These are phyloP conservation scores for Hypsopygia costalis DNA, from an alignment of 2,888 invertebrate species.

Conservation along the genomic window DNA sequence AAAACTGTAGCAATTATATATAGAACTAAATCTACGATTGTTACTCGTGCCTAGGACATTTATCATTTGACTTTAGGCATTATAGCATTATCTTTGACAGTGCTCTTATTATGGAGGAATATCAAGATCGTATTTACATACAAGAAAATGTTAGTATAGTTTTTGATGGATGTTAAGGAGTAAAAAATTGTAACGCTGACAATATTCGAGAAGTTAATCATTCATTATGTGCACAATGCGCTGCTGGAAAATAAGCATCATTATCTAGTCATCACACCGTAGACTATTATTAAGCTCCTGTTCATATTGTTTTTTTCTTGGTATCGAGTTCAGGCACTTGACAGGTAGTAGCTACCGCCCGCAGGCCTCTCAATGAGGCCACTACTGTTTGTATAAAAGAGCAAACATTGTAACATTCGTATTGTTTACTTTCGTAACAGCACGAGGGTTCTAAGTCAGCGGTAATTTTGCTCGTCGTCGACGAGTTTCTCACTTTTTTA, in stretches of 20 bases:
- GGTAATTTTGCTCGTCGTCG: conserved; percentile 40
- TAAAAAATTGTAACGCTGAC: conserved; percentile 40
- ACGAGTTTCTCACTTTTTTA: not conserved
- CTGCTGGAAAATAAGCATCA: conserved; percentile 28
- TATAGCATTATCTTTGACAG: conserved; percentile 49
- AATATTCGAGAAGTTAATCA: conserved; percentile 39
- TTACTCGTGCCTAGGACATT: conserved; percentile 52
- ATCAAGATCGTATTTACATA: conserved; percentile 34
- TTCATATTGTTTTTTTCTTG: conserved; percentile 34
- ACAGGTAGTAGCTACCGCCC: conserved; percentile 32
- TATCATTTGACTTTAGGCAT: conserved; percentile 53
- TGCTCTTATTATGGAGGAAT: conserved; percentile 7
- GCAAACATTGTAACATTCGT: conserved; percentile 48
- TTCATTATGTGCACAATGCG: conserved; percentile 37
- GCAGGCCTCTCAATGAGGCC: conserved; percentile 56
- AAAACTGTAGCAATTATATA: conserved; percentile 57
- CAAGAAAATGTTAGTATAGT: conserved; percentile 33
- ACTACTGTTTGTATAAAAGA: conserved; percentile 48
- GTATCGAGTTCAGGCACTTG: conserved; percentile 20
- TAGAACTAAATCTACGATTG: conserved; percentile 48
- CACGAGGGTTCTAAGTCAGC: conserved; percentile 41
- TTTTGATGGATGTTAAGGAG: conserved; percentile 31
- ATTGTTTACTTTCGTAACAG: conserved; percentile 53
- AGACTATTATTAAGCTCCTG: conserved; percentile 35
- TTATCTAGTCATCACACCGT: conserved; percentile 37